Conservation (phyloP, 2,113 vertebrate genomes). For the Nothobranchius kuhntae region DNA sequence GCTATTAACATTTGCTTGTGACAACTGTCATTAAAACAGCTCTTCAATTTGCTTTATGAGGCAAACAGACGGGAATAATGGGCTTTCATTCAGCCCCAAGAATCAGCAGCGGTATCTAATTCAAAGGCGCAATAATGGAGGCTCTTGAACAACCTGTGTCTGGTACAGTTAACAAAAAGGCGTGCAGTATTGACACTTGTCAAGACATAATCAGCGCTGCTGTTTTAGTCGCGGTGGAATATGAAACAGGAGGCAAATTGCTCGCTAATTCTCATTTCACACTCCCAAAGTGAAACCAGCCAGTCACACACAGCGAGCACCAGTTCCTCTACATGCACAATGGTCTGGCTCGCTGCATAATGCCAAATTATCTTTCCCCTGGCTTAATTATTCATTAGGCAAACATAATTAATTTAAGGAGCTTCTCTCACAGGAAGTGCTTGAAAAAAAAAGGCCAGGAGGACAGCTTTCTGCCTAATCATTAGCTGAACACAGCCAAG, state of each 20-base stretch:
- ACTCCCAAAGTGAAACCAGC: slow-evolving; percentile 71
- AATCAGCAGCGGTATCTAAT: slow-evolving; percentile 29
- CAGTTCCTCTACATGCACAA: slow-evolving; percentile 67
- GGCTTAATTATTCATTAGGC: slow-evolving; percentile 80
- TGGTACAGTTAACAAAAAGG: slow-evolving; percentile 54
- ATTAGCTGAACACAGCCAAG: slow-evolving; percentile 52
- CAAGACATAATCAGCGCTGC: slow-evolving; percentile 68
- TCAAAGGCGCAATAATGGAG: slow-evolving; percentile 41
- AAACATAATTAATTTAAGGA: slow-evolving; percentile 79
- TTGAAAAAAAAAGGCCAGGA: slow-evolving; percentile 71
- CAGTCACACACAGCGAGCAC: slow-evolving; percentile 59
- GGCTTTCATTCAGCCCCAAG: slow-evolving; percentile 40
- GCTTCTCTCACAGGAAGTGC: slow-evolving; percentile 73
- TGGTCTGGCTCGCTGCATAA: slow-evolving; percentile 67
- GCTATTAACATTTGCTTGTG: slow-evolving; percentile 39
- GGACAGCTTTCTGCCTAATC: slow-evolving; percentile 69
- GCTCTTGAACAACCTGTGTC: slow-evolving; percentile 38
- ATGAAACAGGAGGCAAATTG: slow-evolving; percentile 70
- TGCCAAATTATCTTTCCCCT: slow-evolving; percentile 75
- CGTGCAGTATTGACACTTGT: slow-evolving; percentile 67
- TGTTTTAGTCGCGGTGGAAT: slow-evolving; percentile 69
- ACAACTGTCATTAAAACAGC: slow-evolving; percentile 26
- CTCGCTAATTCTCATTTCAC: slow-evolving; percentile 78
- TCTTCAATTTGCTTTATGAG: slow-evolving; percentile 1
- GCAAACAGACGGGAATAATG: slow-evolving; percentile 27